A percentile compares a stretch with the other conserved stretches of the same genome.
Conservation (phyloP, 2,797 vertebrate genomes). For the Pagetopsis macropterus region DNA sequence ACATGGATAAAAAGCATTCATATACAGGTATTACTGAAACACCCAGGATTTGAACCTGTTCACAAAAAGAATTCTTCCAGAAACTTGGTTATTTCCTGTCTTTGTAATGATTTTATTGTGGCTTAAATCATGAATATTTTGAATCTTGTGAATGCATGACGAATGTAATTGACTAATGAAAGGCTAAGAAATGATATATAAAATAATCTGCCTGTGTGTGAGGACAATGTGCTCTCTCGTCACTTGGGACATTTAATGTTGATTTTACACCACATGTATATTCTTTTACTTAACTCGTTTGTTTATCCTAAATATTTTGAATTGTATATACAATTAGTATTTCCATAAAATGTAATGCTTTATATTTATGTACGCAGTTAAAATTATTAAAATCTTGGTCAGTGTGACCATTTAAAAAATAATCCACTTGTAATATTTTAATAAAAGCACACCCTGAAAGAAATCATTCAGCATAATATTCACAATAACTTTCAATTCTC, state of each 20-base stretch:
- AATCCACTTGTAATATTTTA: background rate
- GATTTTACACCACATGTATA: too few relatives aligned
- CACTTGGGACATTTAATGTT: background rate
- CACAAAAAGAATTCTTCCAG: background rate
- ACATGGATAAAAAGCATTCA: too few relatives aligned
- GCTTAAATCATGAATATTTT: background rate
- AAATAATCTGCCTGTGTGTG: background rate
- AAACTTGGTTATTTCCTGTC: background rate
- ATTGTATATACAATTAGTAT: too few relatives aligned
- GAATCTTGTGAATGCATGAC: background rate
- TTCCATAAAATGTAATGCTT: too few relatives aligned
- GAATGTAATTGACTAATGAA: background rate
- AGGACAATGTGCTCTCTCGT: too few relatives aligned
- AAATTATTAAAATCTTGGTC: too few relatives aligned
- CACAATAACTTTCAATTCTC: background rate
- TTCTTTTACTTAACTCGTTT: too few relatives aligned
- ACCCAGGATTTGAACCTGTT: background rate
- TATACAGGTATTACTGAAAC: background rate
- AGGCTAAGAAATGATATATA: too few relatives aligned
- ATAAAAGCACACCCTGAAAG: background rate
- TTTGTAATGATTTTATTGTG: background rate
- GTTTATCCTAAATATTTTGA: background rate
- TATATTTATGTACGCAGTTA: too few relatives aligned
- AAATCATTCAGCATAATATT: background rate
- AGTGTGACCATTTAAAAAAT: too few relatives aligned